phyloP scores from a whole-genome alignment of 2,113 vertebrate genomes.

The Cyrtonyx montezumae region DNA sequence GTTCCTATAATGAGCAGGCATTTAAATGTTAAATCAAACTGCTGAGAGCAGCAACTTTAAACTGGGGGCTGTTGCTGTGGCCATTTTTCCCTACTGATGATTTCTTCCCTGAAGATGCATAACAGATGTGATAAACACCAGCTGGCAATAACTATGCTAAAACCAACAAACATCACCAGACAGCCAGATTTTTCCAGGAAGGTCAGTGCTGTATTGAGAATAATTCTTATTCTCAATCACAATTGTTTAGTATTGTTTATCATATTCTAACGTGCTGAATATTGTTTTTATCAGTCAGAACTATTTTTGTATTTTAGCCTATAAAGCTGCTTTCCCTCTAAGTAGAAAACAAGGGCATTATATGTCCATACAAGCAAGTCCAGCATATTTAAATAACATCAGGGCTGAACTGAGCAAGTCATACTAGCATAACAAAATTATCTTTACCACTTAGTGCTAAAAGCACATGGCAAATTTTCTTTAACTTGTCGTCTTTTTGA shows the following conservation, averaged over 20 bases:
- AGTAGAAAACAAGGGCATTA: background rate
- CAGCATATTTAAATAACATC: background rate
- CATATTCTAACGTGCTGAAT: background rate
- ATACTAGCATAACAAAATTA: background rate
- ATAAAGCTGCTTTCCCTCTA: slow-evolving; percentile 18
- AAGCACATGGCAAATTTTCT: background rate
- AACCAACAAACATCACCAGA: background rate
- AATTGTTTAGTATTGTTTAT: background rate
- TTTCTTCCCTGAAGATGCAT: background rate
- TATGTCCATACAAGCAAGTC: background rate
- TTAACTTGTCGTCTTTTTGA: background rate
- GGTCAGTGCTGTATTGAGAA: background rate
- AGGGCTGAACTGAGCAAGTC: background rate
- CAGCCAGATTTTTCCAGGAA: background rate
- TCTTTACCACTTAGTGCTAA: background rate
- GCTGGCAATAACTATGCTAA: background rate
- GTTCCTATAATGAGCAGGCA: background rate
- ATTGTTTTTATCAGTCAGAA: background rate
- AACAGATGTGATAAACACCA: background rate
- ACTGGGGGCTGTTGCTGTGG: background rate
- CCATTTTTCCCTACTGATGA: background rate
- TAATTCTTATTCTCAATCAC: background rate
- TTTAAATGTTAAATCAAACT: background rate
- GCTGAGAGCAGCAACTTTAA: background rate
- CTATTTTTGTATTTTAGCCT: slow-evolving; percentile 37